phyloP scores from a whole-genome alignment of 2,113 vertebrate species.

The Hypomesus transpacificus region DNA sequence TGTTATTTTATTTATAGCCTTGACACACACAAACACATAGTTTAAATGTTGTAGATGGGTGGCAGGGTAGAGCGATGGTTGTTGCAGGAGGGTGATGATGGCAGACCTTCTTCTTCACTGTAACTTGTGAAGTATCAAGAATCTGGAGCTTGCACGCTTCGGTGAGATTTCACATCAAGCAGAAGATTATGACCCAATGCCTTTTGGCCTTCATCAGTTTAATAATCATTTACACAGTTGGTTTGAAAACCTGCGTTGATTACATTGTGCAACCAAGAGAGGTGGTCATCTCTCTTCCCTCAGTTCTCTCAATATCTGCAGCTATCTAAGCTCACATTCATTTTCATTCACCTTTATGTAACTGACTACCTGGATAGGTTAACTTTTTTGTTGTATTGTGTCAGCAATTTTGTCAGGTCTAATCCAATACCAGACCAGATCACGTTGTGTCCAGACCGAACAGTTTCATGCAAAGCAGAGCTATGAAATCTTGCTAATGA shows the following conservation, averaged over 20 bases:
- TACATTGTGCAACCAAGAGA: too few species aligned
- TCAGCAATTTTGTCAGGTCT: too few species aligned
- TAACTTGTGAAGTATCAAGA: neutral
- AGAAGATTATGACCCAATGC: neutral
- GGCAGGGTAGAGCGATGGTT: neutral
- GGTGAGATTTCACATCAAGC: neutral
- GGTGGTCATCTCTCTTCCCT: too few species aligned
- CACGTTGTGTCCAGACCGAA: constrained; percentile 15
- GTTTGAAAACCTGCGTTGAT: neutral
- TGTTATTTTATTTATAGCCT: too few species aligned
- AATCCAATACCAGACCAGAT: neutral
- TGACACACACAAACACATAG: neutral
- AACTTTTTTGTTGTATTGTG: too few species aligned
- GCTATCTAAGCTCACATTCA: too few species aligned
- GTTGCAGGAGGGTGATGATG: neutral
- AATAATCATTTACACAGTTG: neutral
- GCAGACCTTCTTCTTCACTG: neutral
- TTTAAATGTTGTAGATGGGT: neutral
- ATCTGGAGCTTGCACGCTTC: neutral
- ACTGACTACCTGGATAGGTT: too few species aligned
- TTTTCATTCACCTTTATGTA: too few species aligned
- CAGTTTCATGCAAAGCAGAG: constrained; percentile 14
- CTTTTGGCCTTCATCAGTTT: neutral
- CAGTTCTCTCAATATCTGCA: too few species aligned
- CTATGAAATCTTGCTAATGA: neutral